Base-by-base conservation (phyloP, 2,797 vertebrate species). In the Coilia nasus region DNA sequence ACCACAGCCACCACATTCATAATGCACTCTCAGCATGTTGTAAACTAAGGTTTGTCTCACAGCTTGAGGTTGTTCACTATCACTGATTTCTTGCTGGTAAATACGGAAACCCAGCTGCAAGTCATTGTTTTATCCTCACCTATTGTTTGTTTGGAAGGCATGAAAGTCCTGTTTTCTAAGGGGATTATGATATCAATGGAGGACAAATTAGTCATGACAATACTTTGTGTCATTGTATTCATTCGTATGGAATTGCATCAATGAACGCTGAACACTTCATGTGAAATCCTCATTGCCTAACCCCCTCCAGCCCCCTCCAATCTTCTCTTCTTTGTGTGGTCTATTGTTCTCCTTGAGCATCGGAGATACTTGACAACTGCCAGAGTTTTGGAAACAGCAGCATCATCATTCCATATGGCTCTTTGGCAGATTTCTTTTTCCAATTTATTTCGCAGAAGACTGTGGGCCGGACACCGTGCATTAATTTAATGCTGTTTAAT, bases 341-440 rank as follows among this genome's bases (percentile, higher is more conserved):
- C 83, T 81, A 88, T 89, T 89, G 87, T 90, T 81, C 82, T 81
- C 59, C 85, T 82, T 81, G 85, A 81, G 86, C 85, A 85, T 85
- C 80, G 85, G 88, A 85, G 85, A 85, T 87, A 67, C 10, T 62
- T 82, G 78, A 83, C 56, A 56, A 83, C 67, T 12, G 83, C 23
- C 81, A 81, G 57, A 56, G 81, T 71, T 84, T 83, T 85, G 82
- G 35, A 88, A 88, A 85, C 83, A 60, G 85, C 90, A 90, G 83
- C 85, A 75, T 83, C 64, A 67, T 83, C 86, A 82, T 87, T 88
- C 86, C 89, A 87, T 88, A 87, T 67, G 25, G 41, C 54, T 80
- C 84, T 84, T 83, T 89, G 71, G 81, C 71, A 78, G 15, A 78
- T 78, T 21, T n/a, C 71, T 44, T 21, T 78, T 44, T 44, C 71